Conservation (phyloP, 2,113 vertebrate genomes). For the Notarius quadriscutis region DNA sequence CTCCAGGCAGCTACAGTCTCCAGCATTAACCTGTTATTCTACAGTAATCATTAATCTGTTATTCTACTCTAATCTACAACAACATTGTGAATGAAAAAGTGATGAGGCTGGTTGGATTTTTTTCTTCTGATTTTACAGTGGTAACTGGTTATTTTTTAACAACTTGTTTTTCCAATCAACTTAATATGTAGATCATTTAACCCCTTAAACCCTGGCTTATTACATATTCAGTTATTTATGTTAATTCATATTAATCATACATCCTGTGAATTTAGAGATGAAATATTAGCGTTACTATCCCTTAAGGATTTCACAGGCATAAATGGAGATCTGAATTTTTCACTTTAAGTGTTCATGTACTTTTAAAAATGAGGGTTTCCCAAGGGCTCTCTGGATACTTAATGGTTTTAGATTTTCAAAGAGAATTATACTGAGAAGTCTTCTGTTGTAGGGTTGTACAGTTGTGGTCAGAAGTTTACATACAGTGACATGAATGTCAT, state of each 20-base stretch:
- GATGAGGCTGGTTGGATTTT: background rate
- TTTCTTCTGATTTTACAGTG: background rate
- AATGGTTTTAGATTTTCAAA: background rate
- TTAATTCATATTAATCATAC: background rate
- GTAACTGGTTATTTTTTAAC: background rate
- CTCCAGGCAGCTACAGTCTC: no score
- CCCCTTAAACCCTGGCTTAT: background rate
- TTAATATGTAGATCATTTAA: background rate
- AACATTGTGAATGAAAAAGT: background rate
- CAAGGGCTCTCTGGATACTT: background rate
- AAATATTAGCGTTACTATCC: background rate
- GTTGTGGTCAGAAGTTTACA: no score
- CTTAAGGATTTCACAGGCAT: background rate
- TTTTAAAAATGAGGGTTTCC: background rate
- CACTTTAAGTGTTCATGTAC: background rate
- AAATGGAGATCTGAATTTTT: background rate
- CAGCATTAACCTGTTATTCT: no score
- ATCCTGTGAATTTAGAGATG: background rate
- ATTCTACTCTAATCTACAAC: no score
- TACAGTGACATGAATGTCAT: no score
- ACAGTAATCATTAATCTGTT: no score
- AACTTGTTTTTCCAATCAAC: background rate
- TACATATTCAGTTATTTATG: background rate
- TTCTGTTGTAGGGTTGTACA: background rate
- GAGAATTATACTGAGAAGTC: background rate